Base-by-base conservation (phyloP, 2,113 vertebrate species). In the Gambusia holbrooki region DNA sequence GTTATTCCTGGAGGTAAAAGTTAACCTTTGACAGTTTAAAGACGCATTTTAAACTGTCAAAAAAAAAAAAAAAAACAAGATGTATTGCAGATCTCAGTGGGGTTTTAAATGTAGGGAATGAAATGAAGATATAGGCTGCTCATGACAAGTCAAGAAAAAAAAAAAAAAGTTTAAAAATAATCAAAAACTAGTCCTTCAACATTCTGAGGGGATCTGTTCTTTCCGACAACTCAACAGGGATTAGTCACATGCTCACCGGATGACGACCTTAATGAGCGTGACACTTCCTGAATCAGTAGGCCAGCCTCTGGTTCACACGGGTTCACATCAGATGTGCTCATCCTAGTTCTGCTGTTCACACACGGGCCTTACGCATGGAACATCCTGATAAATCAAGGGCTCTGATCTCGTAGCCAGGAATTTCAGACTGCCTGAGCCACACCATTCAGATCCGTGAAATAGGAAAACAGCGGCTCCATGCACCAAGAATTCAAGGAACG, bases 401-500 rank as follows among this genome's bases (percentile, higher is more conserved):
- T 94, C 86, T 89, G 94, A 93, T 94, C 87, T 93, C 54, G 4
- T 63, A 71, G 90, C 91, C 91, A 92, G 85, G 79, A 92, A 92
- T 93, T 90, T 81, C 86, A 89, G 80, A 81, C 88, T 85, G 84
- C 79, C 74, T 75, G 76, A 76, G 84, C 86, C 88, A 83, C 89
- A 90, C 84, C 89, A 91, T 86, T 90, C 70, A 91, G 87, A 87
- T 3, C n/a, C 70, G 70, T 69, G 82, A 86, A 92, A 93, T 83
- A 88, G 80, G 71, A 88, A 93, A 93, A 92, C 89, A 90, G 84
- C 90, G 72, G 90, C 87, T 83, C 7, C 5, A 62, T n/a, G 42
- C 69, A 79, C 74, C 78, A 92, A 94, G 94, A 96, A 96, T 96
- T 89, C 82, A 77, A 93, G 92, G 92, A 95, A 96, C 95, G 93